A percentile compares a stretch with the other conserved stretches of the same genome.
Evolutionary conservation across 2,797 vertebrate species (phyloP).

Genomic region (Alcedo quadribrachys): DNA sequence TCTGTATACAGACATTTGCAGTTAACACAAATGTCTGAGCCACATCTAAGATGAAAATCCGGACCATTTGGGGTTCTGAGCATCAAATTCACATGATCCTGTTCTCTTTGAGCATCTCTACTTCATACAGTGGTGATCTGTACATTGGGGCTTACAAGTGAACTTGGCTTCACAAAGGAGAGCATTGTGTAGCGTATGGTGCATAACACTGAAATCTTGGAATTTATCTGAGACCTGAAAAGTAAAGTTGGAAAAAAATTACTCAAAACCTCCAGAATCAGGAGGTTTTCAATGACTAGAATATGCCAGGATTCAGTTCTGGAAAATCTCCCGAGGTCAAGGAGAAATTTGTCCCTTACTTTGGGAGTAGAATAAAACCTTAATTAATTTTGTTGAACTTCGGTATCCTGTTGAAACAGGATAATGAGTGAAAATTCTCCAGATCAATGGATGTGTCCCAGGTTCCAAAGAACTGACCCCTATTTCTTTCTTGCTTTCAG

Average conservation of each 20-base stretch:
- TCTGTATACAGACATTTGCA: not conserved
- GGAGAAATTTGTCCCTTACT: not conserved
- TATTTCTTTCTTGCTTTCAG: not conserved
- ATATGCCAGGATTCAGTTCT: not conserved
- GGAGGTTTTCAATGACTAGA: not conserved
- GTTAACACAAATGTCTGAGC: not conserved
- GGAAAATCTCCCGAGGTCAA: not conserved
- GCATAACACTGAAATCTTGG: not conserved
- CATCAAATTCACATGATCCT: not conserved
- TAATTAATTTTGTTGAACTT: not conserved
- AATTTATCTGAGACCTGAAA: not conserved
- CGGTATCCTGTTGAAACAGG: not conserved
- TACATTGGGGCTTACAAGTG: fast-evolving
- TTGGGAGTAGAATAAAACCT: not conserved
- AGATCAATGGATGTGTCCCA: too few species aligned
- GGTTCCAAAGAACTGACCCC: not conserved
- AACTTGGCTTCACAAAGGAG: not conserved
- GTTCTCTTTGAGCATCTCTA: not conserved
- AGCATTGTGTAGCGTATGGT: not conserved
- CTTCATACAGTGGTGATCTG: not conserved
- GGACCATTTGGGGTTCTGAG: not conserved
- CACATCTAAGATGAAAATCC: not conserved
- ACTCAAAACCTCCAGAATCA: not conserved
- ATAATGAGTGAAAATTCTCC: not conserved
- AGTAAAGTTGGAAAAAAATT: not conserved